Conservation (phyloP, 2,113 vertebrate species). For the Oreochromis niloticus region DNA sequence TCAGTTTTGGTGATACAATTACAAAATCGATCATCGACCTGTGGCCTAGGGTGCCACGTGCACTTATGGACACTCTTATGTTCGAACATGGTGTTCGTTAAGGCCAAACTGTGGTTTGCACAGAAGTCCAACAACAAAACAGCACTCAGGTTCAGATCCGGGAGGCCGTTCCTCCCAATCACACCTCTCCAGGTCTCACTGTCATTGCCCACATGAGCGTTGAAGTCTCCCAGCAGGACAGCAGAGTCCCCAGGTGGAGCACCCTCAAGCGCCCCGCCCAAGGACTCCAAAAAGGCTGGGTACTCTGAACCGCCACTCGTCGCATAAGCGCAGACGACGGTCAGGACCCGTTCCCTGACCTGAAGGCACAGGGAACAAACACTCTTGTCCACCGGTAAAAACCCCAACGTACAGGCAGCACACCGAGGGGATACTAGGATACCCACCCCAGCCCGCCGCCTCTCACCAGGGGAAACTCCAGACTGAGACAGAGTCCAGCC, state of each 20-base stretch:
- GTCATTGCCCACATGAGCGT: not conserved
- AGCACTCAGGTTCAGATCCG: fast-evolving
- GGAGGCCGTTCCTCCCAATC: not conserved
- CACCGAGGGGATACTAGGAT: not conserved
- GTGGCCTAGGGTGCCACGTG: not conserved
- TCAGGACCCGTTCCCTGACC: not conserved
- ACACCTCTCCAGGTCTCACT: fast-evolving
- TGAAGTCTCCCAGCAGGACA: not conserved
- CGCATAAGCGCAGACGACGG: not conserved
- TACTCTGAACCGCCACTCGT: not conserved
- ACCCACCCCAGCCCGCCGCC: not conserved
- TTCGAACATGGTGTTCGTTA: not conserved
- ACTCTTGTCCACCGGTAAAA: not conserved
- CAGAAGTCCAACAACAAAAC: not conserved
- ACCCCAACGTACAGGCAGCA: not conserved
- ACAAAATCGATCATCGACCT: not conserved
- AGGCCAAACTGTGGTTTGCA: not conserved
- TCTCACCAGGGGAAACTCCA: not conserved
- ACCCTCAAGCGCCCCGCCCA: not conserved
- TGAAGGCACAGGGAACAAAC: not conserved
- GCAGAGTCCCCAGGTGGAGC: not conserved
- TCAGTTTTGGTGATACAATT: not conserved
- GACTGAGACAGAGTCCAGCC: not conserved
- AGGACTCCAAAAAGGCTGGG: not conserved
- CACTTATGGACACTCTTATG: not conserved